Base-by-base conservation (phyloP, 1,140 invertebrate genomes). In the Drosophila quadrilineata region DNA sequence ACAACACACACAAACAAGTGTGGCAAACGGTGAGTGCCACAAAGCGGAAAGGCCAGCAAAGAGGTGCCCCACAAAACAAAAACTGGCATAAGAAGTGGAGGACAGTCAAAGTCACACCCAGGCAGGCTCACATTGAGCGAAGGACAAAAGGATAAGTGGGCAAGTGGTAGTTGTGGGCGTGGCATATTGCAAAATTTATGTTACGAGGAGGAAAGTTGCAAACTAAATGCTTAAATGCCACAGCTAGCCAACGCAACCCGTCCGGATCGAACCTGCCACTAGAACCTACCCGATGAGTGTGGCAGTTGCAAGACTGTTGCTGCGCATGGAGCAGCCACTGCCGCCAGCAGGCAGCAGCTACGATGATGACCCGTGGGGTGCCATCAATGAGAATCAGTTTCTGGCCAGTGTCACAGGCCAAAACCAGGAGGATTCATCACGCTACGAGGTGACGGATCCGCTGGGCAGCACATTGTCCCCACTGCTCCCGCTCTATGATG, bases 341-440 rank as follows among this genome's bases (percentile, higher is more conserved):
- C 46, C 65, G 4, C 24, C 33, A 26, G 41, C 71, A 3, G 70
- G 45, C 35, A 17, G n/a, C 3, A 75, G 75, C 35, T 86, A 63
- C 43, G 80, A 85, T 19, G n/a, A n/a, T n/a, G n/a, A n/a, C n/a
- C n/a, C n/a, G n/a, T 62, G 48, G 21, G 56, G 69, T 8, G 59
- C 77, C 16, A 85, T 85, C 26, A 79, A 54, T 22, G 62, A 54
- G 10, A 53, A 71, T 12, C 49, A 86, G 16, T 85, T 85, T 53
- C 57, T 85, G 56, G 79, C 71, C 14, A 86, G 80, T 3, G 80
- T 45, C 1, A 68, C 71, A 6, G 79, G 65, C 4, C 52, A 56
- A 3, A 45, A 33, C 10, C 54, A 63, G 9, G 68, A 82, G 46
- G 36, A 35, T 5, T 48, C 60, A 0, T 54, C 67, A 8, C 79